Percentiles rank a stretch among this genome's conserved stretches.
Evolutionary conservation across 2,888 invertebrate genomes (phyloP).

Genomic region (Drosophila monieri): DNA sequence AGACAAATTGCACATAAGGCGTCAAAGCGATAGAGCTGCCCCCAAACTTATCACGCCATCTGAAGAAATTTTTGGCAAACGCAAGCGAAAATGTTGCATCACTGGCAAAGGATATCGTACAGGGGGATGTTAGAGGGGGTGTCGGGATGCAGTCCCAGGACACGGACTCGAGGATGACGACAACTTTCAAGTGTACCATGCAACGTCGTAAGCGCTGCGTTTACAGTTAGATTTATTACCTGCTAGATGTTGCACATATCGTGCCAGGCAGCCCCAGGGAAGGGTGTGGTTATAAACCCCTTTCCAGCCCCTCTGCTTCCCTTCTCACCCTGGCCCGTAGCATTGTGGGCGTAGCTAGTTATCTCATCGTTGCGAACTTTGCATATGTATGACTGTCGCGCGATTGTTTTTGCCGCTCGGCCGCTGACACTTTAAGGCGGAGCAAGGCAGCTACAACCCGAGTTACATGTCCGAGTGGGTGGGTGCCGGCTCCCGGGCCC

Average conservation of each 20-base stretch:
- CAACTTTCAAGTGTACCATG: slow-evolving; percentile 72
- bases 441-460: slow-evolving; percentile 36
- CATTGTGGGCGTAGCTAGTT: slow-evolving; percentile 26
- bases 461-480: slow-evolving; percentile 36
- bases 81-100: slow-evolving; percentile 71
- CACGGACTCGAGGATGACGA: slow-evolving; percentile 54
- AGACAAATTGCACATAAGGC: slow-evolving; percentile 76
- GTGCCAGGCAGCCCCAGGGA: slow-evolving; percentile 22
- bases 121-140: neutral
- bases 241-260: slow-evolving; percentile 78
- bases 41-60: slow-evolving; percentile 26
- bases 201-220: slow-evolving; percentile 75
- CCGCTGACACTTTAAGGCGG: slow-evolving; percentile 49
- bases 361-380: slow-evolving; percentile 67
- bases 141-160: slow-evolving; percentile 30
- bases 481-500: neutral
- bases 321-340: neutral
- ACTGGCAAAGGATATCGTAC: slow-evolving; percentile 23
- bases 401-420: slow-evolving; percentile 56
- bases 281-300: neutral
- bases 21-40: slow-evolving; percentile 42
- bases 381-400: slow-evolving; percentile 64
- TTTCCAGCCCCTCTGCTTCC: neutral
- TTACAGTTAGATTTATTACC: slow-evolving; percentile 78
- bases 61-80: slow-evolving; percentile 69